Percentiles rank a stretch among this genome's conserved stretches.
These are phyloP conservation scores for Ganaspis sp. DNA, from an alignment of 1,140 invertebrate species.

Conservation along the genomic window DNA sequence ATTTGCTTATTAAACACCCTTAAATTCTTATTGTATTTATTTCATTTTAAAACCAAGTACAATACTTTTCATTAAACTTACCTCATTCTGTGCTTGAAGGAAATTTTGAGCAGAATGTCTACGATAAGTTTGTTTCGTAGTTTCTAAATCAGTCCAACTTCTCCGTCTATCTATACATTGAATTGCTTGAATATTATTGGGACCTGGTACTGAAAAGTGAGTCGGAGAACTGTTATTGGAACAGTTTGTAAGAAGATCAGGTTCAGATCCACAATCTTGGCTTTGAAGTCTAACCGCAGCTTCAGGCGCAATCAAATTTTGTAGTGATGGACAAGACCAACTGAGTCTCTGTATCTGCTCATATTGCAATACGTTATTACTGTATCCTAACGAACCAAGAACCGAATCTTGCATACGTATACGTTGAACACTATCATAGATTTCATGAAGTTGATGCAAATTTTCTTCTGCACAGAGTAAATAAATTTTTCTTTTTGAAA, in stretches of 20 bases:
- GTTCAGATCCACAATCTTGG: constrained; percentile 73
- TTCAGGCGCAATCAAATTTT: constrained; percentile 43
- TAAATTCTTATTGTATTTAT: no score
- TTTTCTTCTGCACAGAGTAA: constrained; percentile 80
- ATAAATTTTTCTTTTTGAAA: neutral
- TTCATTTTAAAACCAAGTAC: no score
- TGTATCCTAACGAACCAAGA: constrained; percentile 68
- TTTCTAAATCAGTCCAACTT: constrained; percentile 89
- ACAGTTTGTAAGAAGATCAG: constrained; percentile 73
- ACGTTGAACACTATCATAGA: constrained; percentile 85
- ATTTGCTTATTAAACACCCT: no score
- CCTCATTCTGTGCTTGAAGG: constrained; percentile 72
- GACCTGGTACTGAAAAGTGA: constrained; percentile 65
- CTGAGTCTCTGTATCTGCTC: constrained; percentile 78
- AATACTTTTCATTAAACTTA: no score
- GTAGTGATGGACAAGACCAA: constrained; percentile 85
- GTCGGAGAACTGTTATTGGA: constrained; percentile 76
- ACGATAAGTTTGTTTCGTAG: constrained; percentile 70
- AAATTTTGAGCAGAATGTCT: constrained; percentile 70
- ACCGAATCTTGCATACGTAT: constrained; percentile 81
- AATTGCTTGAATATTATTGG: constrained; percentile 61
- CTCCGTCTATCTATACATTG: constrained; percentile 79
- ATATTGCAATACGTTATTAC: constrained; percentile 58
- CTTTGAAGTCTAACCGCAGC: constrained; percentile 37
- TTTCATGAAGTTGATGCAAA: constrained; percentile 84